A percentile compares a stretch with the other conserved stretches of the same genome.
Evolutionary conservation across 2,113 vertebrate species (phyloP).

Genomic region (Manacus vitellinus): DNA sequence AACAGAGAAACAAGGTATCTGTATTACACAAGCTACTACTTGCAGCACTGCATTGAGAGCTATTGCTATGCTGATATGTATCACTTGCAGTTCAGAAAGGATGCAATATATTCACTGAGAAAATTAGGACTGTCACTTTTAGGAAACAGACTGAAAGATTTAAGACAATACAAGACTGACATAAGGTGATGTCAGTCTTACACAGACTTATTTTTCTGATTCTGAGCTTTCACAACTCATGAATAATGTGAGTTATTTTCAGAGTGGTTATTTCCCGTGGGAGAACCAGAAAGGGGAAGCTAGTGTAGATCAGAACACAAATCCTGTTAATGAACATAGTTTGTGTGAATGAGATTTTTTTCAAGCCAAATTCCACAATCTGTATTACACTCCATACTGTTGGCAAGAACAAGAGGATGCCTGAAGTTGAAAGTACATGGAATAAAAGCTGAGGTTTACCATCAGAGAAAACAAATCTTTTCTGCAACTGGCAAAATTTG

Average conservation of each 20-base stretch:
- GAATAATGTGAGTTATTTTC: not conserved
- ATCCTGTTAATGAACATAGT: not conserved
- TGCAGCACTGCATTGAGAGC: not conserved
- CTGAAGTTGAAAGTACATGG: not conserved
- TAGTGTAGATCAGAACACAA: not conserved
- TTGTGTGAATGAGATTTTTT: not conserved
- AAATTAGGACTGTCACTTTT: not conserved
- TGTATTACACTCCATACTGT: not conserved
- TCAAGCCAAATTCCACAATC: not conserved
- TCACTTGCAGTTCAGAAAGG: not conserved
- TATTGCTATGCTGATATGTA: not conserved
- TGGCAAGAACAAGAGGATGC: not conserved
- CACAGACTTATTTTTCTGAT: not conserved
- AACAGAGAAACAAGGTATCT: not conserved
- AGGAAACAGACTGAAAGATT: not conserved
- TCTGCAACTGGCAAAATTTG: not conserved
- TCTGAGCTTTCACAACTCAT: not conserved
- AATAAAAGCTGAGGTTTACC: not conserved
- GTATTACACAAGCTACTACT: not conserved
- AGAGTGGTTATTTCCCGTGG: not conserved
- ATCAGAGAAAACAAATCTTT: not conserved
- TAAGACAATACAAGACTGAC: not conserved
- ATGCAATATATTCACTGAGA: not conserved
- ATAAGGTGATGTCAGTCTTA: not conserved
- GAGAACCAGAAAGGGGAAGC: not conserved